phyloP scores from a whole-genome alignment of 2,888 invertebrate genomes.

The Catocala fraxini region DNA sequence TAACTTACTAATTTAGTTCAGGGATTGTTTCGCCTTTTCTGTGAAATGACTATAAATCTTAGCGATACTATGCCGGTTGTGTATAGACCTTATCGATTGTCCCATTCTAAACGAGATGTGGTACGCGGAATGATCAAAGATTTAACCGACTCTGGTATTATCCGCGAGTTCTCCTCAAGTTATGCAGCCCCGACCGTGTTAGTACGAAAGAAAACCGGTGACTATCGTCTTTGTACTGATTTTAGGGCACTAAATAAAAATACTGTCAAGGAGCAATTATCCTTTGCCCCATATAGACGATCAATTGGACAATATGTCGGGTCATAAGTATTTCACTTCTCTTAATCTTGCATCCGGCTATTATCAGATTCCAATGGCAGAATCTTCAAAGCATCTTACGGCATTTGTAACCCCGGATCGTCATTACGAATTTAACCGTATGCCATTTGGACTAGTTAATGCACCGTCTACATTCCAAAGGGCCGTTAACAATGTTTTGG shows the following conservation, averaged over 20 bases:
- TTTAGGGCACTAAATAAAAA: not conserved
- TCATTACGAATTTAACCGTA: conserved; percentile 58
- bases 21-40: not conserved
- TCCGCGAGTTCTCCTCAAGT: not conserved
- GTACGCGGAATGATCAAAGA: not conserved
- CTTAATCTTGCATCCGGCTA: conserved; percentile 7
- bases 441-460: conserved; percentile 52
- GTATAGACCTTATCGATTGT: not conserved
- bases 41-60: not conserved
- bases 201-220: not conserved
- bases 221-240: not conserved
- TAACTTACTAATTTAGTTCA: not conserved
- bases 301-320: not conserved
- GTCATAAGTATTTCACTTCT: conserved; percentile 2
- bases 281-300: too few relatives aligned
- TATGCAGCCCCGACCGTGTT: not conserved
- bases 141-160: not conserved
- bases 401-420: conserved; percentile 61
- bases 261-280: not conserved
- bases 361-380: conserved; percentile 14
- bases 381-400: conserved; percentile 35
- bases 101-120: not conserved
- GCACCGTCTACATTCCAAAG: conserved; percentile 35
- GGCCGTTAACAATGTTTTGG: conserved; percentile 24
- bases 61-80: not conserved